These are phyloP conservation scores for Eptesicus fuscus DNA, from an alignment of 2,113 vertebrate species.

Conservation along the genomic window DNA sequence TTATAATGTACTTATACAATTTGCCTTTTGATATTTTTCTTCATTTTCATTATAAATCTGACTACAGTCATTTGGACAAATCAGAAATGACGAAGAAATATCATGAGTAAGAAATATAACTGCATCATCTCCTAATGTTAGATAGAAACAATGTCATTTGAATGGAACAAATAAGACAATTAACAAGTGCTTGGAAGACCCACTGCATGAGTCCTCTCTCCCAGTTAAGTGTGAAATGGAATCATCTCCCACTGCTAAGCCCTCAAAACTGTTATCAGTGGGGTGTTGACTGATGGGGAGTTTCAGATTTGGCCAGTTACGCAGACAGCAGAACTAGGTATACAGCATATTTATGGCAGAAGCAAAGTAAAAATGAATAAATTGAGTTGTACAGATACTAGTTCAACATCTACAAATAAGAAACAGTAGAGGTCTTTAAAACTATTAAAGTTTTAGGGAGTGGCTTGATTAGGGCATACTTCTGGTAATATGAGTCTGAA, in stretches of 20 bases:
- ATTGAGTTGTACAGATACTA: rapidly evolving
- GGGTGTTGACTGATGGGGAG: too few relatives aligned
- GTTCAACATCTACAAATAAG: too few relatives aligned
- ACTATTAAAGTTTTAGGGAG: not conserved
- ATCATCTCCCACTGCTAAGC: not conserved
- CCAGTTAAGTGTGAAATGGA: not conserved
- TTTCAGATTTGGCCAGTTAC: not conserved
- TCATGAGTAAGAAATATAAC: not conserved
- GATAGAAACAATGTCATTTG: not conserved
- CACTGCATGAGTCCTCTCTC: not conserved
- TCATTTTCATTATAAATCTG: constrained; percentile 21
- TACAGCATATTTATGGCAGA: not conserved
- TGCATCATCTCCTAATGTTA: not conserved
- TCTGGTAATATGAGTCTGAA: not conserved
- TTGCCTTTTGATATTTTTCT: not conserved
- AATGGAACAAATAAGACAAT: not conserved
- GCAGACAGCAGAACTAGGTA: not conserved
- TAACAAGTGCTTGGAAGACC: not conserved
- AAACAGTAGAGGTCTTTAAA: too few relatives aligned
- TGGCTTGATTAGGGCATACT: not conserved
- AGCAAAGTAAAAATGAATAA: not conserved
- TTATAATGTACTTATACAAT: not conserved
- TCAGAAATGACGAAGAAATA: not conserved
- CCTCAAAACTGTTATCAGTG: not conserved
- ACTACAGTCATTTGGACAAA: constrained; percentile 13